Percentiles rank a stretch among this genome's conserved stretches.
These are phyloP conservation scores for Pseudomyrmex sp. DNA, from an alignment of 1,140 invertebrate genomes.

Conservation along the genomic window DNA sequence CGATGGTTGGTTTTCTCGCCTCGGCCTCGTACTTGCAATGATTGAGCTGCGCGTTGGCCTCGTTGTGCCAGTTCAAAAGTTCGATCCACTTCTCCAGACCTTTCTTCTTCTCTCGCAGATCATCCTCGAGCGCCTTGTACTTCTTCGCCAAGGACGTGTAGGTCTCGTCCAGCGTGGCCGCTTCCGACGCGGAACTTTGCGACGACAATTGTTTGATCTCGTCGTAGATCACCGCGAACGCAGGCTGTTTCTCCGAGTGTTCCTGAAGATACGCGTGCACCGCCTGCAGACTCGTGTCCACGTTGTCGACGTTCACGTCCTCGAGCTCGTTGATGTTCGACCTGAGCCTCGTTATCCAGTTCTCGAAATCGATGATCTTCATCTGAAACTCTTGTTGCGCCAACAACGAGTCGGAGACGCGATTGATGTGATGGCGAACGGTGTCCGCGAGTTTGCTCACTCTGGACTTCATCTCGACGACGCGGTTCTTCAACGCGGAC, in stretches of 20 bases:
- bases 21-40: slow-evolving; percentile 93
- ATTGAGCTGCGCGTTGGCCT: slow-evolving; percentile 92
- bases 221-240: slow-evolving; percentile 91
- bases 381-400: slow-evolving; percentile 93
- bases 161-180: slow-evolving; percentile 89
- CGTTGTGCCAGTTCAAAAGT: slow-evolving; percentile 92
- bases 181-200: slow-evolving; percentile 89
- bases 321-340: slow-evolving; percentile 91
- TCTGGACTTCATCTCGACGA: slow-evolving; percentile 90
- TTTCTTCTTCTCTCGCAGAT: slow-evolving; percentile 90
- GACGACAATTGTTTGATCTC: slow-evolving; percentile 92
- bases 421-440: slow-evolving; percentile 90
- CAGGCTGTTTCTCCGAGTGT: slow-evolving; percentile 91
- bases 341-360: slow-evolving; percentile 93
- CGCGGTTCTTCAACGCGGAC: slow-evolving; percentile 89
- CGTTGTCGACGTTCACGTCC: slow-evolving; percentile 92
- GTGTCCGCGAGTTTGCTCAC: slow-evolving; percentile 90
- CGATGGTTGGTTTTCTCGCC: slow-evolving; percentile 88
- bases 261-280: slow-evolving; percentile 93
- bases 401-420: slow-evolving; percentile 92
- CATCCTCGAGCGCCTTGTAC: slow-evolving; percentile 91
- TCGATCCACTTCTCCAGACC: slow-evolving; percentile 94
- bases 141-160: slow-evolving; percentile 91
- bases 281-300: slow-evolving; percentile 91
- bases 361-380: slow-evolving; percentile 92